Percentiles rank a stretch among this genome's conserved stretches.
Conservation (phyloP, 2,797 vertebrate genomes). For the Ibycter americanus region DNA sequence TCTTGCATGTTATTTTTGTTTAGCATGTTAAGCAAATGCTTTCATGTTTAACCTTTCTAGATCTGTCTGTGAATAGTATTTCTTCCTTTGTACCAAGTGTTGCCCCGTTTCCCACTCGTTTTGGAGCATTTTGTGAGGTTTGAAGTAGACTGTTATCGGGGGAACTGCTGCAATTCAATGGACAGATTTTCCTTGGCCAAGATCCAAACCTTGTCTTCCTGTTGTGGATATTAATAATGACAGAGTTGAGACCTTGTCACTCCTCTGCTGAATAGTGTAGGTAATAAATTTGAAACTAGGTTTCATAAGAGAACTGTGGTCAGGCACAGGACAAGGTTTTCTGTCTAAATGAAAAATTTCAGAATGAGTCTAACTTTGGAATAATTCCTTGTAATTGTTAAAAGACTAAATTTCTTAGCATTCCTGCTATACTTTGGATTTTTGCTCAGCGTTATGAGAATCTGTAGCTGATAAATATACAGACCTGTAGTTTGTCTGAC, state of each 20-base stretch:
- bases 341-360: slow-evolving; percentile 1
- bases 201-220: slow-evolving; percentile 16
- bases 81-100: not conserved
- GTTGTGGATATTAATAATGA: slow-evolving; percentile 36
- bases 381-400: not conserved
- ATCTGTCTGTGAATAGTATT: not conserved
- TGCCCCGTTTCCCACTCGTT: not conserved
- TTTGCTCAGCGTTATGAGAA: not conserved
- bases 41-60: not conserved
- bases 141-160: not conserved
- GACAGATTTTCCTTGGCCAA: not conserved
- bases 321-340: slow-evolving; percentile 30
- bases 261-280: not conserved
- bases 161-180: not conserved
- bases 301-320: slow-evolving; percentile 46
- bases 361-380: not conserved
- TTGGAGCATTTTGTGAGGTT: not conserved
- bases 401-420: not conserved
- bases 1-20: not conserved
- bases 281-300: not conserved
- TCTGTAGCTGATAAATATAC: not conserved
- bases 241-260: slow-evolving; percentile 41
- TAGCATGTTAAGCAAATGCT: not conserved
- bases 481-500: not conserved
- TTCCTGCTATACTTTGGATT: not conserved